Percentiles rank a stretch among this genome's conserved stretches.
phyloP scores from a whole-genome alignment of 2,113 vertebrate species.

The Thinocorus orbignyianus region DNA sequence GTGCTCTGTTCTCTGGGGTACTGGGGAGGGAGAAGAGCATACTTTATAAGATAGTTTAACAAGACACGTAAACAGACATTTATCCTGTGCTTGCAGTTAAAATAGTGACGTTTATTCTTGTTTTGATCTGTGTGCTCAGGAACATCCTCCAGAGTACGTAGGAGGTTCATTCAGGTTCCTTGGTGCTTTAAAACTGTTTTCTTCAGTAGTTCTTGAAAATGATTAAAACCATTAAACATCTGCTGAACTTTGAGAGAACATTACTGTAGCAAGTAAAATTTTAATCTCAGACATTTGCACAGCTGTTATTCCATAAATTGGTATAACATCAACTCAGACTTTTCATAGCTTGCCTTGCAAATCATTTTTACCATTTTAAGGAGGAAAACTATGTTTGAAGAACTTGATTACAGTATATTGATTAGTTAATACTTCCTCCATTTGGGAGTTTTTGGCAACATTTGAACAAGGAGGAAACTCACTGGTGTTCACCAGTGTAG shows the following conservation, averaged over 20 bases:
- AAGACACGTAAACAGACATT: background rate
- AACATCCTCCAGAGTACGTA: background rate
- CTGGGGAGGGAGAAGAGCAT: background rate
- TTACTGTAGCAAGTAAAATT: background rate
- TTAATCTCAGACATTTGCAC: background rate
- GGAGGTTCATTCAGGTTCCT: background rate
- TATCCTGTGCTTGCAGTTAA: background rate
- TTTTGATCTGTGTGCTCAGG: background rate
- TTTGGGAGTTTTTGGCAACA: background rate
- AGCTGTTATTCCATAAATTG: background rate
- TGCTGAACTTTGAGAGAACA: background rate
- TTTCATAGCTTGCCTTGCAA: background rate
- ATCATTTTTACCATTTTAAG: background rate
- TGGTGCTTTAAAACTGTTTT: background rate
- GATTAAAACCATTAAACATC: background rate
- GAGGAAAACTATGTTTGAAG: background rate
- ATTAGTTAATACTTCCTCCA: background rate
- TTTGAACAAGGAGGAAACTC: background rate
- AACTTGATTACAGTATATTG: background rate
- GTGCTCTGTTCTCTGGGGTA: background rate
- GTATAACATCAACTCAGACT: background rate
- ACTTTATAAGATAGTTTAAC: background rate
- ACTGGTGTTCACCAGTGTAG: background rate
- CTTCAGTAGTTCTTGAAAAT: background rate
- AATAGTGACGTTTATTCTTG: background rate